Evolutionary conservation across 2,888 invertebrate genomes (phyloP).

Genomic region (Chrysolina haemoptera): DNA sequence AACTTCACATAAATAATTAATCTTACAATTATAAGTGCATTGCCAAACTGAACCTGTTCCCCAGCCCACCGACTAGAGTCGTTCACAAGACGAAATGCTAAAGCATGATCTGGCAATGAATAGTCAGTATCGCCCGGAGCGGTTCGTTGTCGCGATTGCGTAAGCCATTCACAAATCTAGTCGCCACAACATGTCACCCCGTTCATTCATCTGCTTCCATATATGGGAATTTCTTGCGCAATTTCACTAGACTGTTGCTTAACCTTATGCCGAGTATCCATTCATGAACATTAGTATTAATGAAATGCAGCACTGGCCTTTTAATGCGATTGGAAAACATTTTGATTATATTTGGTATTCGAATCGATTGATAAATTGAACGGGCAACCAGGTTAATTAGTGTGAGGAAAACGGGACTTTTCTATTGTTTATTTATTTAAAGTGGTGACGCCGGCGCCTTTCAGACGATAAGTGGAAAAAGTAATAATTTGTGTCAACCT

Average conservation of each 20-base stretch:
- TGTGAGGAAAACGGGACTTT: neutral
- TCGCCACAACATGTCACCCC: constrained; percentile 29
- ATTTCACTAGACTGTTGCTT: constrained; percentile 17
- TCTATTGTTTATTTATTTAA: neutral
- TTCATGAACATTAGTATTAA: constrained; percentile 29
- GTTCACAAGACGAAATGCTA: neutral
- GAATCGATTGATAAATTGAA: constrained; percentile 3
- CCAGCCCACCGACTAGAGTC: neutral
- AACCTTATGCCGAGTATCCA: constrained; percentile 19
- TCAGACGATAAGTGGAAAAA: neutral
- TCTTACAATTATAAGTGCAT: neutral
- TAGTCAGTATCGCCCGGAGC: constrained; percentile 3
- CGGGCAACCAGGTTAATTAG: neutral
- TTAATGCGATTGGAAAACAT: constrained; percentile 31
- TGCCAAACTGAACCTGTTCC: neutral
- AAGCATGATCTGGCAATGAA: constrained; percentile 17
- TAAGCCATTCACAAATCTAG: constrained; percentile 30
- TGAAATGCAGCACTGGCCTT: constrained; percentile 28
- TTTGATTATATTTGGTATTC: constrained; percentile 21
- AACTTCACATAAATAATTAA: too few species aligned
- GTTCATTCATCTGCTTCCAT: constrained; percentile 31
- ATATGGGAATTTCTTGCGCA: constrained; percentile 29
- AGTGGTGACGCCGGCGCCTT: neutral
- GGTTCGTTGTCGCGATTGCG: constrained; percentile 10
- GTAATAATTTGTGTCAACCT: neutral